Base-by-base conservation (phyloP, 2,797 vertebrate species). In the Melanotaenia trifasciata region DNA sequence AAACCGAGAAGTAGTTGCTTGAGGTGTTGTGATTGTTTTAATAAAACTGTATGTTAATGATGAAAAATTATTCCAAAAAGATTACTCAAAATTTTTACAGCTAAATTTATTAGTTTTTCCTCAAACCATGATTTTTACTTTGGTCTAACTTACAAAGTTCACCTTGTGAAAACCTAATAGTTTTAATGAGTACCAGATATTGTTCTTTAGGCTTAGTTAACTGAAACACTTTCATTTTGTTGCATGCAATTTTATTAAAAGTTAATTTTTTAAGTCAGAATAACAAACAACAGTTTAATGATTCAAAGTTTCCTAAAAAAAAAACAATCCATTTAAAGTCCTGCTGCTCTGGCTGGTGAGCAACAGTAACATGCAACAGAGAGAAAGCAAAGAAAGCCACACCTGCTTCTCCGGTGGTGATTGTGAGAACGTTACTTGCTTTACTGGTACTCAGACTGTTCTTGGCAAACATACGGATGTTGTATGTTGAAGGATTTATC, bases 391-490 rank as follows among this genome's bases (percentile, higher is more conserved):
- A 26, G 12, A 67, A 70, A 71, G 70, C 12, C 7, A 11, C 64
- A 92, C 92, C 92, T 90, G 76, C 8, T 61, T 83, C 72, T 84
- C 53, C 78, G 8, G 84, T 91, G 26, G 84, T 91, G 78, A 94
- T 35, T 0, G 86, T 92, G 62, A 94, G 83, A 67, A 90, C 56
- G 1, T 93, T 91, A 70, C 93, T 93, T 20, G 92, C 64, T 69
- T 64, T 67, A 66, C 93, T 93, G 74, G 43, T 80, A 54, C 83
- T 85, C 72, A 68, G 3, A 14, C 54, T 72, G 79, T 74, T 93
- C 78, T 22, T 79, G 51, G 93, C 89, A 60, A 93, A 92, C 90
- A 94, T 89, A 67, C 92, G 91, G 35, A 94, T 72, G 78, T 89
- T 89, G 86, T 93, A 94, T 1, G 84, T 90, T 2, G 84, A 86